Evolutionary conservation across 1,140 invertebrate genomes (phyloP).

Genomic region (Oryctes rhinoceros): DNA sequence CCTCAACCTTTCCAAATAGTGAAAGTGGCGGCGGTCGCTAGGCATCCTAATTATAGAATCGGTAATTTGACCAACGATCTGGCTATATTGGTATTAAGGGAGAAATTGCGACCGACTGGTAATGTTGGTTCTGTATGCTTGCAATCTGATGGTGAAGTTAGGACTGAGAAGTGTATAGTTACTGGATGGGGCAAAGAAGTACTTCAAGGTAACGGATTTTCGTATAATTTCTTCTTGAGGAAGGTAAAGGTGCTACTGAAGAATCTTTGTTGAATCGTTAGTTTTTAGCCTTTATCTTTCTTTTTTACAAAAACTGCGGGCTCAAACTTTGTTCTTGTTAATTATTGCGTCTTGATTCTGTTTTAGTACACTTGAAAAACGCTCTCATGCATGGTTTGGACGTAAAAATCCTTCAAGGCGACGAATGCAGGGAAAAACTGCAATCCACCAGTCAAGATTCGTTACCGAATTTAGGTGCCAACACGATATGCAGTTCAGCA

Average conservation of each 20-base stretch:
- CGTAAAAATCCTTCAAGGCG: conserved; percentile 69
- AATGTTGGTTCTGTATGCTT: conserved; percentile 82
- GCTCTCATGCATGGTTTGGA: conserved; percentile 78
- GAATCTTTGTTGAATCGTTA: too few relatives aligned
- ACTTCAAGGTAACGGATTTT: conserved; percentile 70
- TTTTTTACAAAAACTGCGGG: too few relatives aligned
- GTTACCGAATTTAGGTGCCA: conserved; percentile 62
- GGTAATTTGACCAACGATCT: conserved; percentile 73
- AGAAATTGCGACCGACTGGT: conserved; percentile 68
- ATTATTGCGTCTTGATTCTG: conserved; percentile 38
- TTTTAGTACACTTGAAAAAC: conserved; percentile 73
- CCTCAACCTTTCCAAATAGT: conserved; percentile 80
- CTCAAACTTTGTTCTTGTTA: too few relatives aligned
- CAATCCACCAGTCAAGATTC: conserved; percentile 64
- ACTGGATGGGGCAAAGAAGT: conserved; percentile 85
- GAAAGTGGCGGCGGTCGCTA: conserved; percentile 72
- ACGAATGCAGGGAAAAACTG: conserved; percentile 69
- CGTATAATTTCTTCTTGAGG: neutral
- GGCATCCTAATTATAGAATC: conserved; percentile 76
- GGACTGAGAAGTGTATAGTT: conserved; percentile 73
- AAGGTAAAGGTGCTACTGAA: conserved; percentile 19
- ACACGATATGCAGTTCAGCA: conserved; percentile 59
- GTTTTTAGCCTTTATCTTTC: too few relatives aligned
- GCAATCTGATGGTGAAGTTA: conserved; percentile 59
- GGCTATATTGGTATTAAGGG: conserved; percentile 74